Evolutionary conservation across 2,888 invertebrate genomes (phyloP).

Genomic region (Rhopalosiphum nymphaeae): DNA sequence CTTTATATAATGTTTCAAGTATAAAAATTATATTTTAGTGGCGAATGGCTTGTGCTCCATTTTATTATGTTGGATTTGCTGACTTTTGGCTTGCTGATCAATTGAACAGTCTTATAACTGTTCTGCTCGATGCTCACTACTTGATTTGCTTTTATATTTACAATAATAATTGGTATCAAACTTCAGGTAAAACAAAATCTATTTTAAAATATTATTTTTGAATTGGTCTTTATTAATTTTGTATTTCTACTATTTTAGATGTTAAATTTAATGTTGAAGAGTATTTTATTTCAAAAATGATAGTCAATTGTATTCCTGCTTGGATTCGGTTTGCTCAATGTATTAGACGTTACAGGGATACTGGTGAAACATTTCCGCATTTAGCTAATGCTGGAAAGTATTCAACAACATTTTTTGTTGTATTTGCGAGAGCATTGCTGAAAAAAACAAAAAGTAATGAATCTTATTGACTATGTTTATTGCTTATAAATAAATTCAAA

Average conservation of each 20-base stretch:
- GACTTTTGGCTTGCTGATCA: constrained; percentile 92
- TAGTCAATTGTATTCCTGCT: constrained; percentile 85
- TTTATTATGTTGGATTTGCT: constrained; percentile 84
- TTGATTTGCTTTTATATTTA: constrained; percentile 82
- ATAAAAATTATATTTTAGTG: constrained; percentile 69
- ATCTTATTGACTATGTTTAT: neutral
- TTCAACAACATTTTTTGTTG: constrained; percentile 81
- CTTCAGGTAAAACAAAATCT: constrained; percentile 70
- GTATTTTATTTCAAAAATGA: constrained; percentile 70
- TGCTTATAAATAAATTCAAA: neutral
- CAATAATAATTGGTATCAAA: constrained; percentile 75
- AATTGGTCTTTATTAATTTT: neutral
- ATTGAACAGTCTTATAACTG: constrained; percentile 82
- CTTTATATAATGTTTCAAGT: neutral
- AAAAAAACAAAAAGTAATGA: constrained; percentile 45
- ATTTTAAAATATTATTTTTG: neutral
- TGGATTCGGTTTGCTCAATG: constrained; percentile 91
- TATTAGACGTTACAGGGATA: constrained; percentile 84
- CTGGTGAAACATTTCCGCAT: constrained; percentile 83
- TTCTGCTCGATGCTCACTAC: constrained; percentile 84
- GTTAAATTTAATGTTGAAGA: constrained; percentile 63
- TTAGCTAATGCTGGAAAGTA: constrained; percentile 88
- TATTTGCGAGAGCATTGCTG: constrained; percentile 72
- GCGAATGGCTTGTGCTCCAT: constrained; percentile 80
- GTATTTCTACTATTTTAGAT: constrained; percentile 26